A percentile compares a stretch with the other conserved stretches of the same genome.
Conservation (phyloP, 2,888 invertebrate genomes). For the Hydraecia micacea region DNA sequence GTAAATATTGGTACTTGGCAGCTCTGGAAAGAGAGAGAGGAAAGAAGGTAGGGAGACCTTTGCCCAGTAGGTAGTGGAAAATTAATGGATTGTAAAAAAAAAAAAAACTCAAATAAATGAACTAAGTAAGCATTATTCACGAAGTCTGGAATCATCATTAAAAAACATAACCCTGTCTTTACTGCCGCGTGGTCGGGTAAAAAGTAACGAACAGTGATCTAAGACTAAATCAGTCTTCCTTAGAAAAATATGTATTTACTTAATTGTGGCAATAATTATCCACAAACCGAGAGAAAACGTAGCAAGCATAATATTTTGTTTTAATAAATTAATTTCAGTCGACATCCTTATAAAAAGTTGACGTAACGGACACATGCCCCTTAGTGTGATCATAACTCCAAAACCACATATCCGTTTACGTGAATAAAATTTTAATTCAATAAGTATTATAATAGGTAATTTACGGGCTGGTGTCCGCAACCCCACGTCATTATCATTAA, state of each 20-base stretch:
- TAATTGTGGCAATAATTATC: not conserved
- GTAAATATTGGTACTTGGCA: too few relatives aligned
- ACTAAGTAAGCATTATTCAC: not conserved
- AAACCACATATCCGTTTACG: conserved; percentile 1
- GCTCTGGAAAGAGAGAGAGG: too few relatives aligned
- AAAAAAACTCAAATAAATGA: too few relatives aligned
- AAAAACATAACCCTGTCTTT: not conserved
- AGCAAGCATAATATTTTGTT: not conserved
- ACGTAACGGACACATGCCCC: not conserved
- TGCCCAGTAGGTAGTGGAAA: too few relatives aligned
- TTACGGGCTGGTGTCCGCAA: too few relatives aligned
- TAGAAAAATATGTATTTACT: not conserved
- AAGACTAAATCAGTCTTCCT: not conserved
- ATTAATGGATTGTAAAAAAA: too few relatives aligned
- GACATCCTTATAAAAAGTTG: not conserved
- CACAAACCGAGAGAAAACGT: not conserved
- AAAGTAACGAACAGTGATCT: not conserved
- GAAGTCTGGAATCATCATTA: not conserved
- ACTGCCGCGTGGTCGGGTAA: not conserved
- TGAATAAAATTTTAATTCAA: conserved; percentile 3
- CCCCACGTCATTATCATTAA: too few relatives aligned
- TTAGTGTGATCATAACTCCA: not conserved
- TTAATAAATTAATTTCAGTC: not conserved
- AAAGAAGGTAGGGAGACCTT: too few relatives aligned
- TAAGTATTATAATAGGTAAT: too few relatives aligned